A percentile compares a stretch with the other conserved stretches of the same genome.
Evolutionary conservation across 2,113 vertebrate species (phyloP).

Genomic region (Pandion haliaetus): DNA sequence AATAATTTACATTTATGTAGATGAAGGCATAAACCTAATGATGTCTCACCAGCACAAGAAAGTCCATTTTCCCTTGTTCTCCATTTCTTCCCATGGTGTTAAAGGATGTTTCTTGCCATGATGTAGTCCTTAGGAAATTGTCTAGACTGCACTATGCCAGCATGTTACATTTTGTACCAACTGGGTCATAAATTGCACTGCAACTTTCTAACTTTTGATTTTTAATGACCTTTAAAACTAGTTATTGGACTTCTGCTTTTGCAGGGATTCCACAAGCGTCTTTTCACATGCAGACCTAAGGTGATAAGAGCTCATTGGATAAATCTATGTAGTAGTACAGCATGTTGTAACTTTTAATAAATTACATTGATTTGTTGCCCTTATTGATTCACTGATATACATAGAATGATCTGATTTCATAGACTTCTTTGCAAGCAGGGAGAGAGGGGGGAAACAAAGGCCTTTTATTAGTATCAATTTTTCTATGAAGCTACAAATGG

Average conservation of each 20-base stretch:
- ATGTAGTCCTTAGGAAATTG: not conserved
- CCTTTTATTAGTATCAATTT: slow-evolving; percentile 74
- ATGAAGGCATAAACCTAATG: not conserved
- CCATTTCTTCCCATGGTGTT: not conserved
- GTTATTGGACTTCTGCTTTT: not conserved
- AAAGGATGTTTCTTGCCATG: not conserved
- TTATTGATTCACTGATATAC: slow-evolving; percentile 47
- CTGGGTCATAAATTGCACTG: not conserved
- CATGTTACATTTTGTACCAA: not conserved
- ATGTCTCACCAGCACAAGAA: not conserved
- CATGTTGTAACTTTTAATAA: slow-evolving; percentile 54
- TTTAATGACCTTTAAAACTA: not conserved
- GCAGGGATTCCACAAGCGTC: not conserved
- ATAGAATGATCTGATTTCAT: slow-evolving; percentile 57
- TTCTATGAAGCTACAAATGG: slow-evolving; percentile 64
- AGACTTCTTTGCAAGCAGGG: slow-evolving; percentile 30
- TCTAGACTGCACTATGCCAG: not conserved
- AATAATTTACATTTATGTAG: not conserved
- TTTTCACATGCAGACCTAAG: not conserved
- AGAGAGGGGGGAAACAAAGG: not conserved
- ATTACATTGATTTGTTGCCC: slow-evolving; percentile 59
- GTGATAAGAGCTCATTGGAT: not conserved
- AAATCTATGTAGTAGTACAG: not conserved
- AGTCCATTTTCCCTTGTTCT: not conserved
- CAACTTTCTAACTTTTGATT: not conserved